phyloP scores from a whole-genome alignment of 2,113 vertebrate genomes.

The Ceratotherium simum region DNA sequence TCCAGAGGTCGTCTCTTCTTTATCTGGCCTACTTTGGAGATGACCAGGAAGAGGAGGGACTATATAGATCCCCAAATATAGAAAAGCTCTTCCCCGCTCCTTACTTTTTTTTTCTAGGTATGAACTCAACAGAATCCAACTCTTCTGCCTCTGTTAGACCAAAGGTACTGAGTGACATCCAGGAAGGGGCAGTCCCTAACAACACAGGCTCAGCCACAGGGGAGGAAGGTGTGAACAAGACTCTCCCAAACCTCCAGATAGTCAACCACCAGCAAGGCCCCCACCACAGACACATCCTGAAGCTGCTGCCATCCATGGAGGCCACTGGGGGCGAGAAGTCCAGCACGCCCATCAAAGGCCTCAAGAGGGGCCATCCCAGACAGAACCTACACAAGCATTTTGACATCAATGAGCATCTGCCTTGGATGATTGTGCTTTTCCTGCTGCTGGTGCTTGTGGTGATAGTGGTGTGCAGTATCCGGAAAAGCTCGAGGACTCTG shows the following conservation, averaged over 20 bases:
- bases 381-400: conserved; percentile 92
- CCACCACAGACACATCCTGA: conserved; percentile 85
- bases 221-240: conserved; percentile 64
- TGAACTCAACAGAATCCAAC: conserved; percentile 85
- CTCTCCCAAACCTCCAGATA: conserved; percentile 53
- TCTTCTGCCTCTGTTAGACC: conserved; percentile 83
- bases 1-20: neutral
- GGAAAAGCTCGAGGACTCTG: conserved; percentile 94
- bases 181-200: conserved; percentile 72
- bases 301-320: conserved; percentile 86
- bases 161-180: conserved; percentile 66
- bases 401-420: conserved; percentile 98
- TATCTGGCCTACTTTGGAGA: conserved; percentile 17
- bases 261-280: conserved; percentile 82
- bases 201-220: conserved; percentile 79
- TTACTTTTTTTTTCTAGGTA: conserved; percentile 84
- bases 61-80: conserved; percentile 62
- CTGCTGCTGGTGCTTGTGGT: conserved; percentile 95
- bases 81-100: conserved; percentile 73
- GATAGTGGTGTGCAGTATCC: conserved; percentile 96
- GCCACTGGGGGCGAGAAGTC: conserved; percentile 83
- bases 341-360: conserved; percentile 87
- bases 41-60: conserved; percentile 49
- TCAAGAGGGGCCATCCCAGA: conserved; percentile 90
- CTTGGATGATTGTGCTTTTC: conserved; percentile 99